Evolutionary conservation across 2,888 invertebrate species (phyloP).

Genomic region (Malthinus flaveolus): DNA sequence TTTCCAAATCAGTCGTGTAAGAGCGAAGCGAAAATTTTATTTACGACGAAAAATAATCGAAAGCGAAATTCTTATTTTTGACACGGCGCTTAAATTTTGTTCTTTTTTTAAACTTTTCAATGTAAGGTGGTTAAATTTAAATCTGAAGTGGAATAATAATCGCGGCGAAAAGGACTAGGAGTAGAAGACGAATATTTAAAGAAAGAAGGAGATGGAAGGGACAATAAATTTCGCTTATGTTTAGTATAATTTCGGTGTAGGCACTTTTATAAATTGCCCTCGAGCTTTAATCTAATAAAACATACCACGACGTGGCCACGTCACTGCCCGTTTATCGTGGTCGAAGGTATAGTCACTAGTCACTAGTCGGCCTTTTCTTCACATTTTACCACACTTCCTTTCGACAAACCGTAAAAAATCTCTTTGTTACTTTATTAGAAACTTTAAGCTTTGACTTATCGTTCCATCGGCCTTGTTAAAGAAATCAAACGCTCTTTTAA

Average conservation of each 20-base stretch:
- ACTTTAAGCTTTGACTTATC: slow-evolving; percentile 15
- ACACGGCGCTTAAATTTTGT: no score
- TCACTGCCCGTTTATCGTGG: slow-evolving; percentile 33
- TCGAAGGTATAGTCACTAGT: slow-evolving; percentile 21
- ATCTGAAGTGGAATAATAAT: slow-evolving; percentile 41
- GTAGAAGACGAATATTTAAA: slow-evolving; percentile 30
- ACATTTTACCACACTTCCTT: slow-evolving; percentile 14
- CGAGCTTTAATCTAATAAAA: slow-evolving; percentile 37
- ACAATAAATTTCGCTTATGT: slow-evolving; percentile 40
- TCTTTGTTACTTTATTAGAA: slow-evolving; percentile 17
- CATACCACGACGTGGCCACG: slow-evolving; percentile 33
- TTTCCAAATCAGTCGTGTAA: slow-evolving; percentile 45
- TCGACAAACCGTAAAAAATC: slow-evolving; percentile 11
- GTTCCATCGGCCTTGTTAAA: slow-evolving; percentile 5
- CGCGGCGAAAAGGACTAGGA: slow-evolving; percentile 32
- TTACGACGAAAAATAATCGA: background rate
- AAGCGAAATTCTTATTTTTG: no score
- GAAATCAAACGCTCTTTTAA: background rate
- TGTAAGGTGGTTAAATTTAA: slow-evolving; percentile 40
- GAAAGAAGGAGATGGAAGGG: slow-evolving; percentile 31
- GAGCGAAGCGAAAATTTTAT: slow-evolving; percentile 28
- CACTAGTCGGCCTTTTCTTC: slow-evolving; percentile 21
- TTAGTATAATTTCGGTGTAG: slow-evolving; percentile 38
- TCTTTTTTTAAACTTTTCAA: slow-evolving; percentile 10
- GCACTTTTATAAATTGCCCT: slow-evolving; percentile 37